A percentile compares a stretch with the other conserved stretches of the same genome.
Conservation (phyloP, 2,797 vertebrate genomes). For the Characodon lateralis region DNA sequence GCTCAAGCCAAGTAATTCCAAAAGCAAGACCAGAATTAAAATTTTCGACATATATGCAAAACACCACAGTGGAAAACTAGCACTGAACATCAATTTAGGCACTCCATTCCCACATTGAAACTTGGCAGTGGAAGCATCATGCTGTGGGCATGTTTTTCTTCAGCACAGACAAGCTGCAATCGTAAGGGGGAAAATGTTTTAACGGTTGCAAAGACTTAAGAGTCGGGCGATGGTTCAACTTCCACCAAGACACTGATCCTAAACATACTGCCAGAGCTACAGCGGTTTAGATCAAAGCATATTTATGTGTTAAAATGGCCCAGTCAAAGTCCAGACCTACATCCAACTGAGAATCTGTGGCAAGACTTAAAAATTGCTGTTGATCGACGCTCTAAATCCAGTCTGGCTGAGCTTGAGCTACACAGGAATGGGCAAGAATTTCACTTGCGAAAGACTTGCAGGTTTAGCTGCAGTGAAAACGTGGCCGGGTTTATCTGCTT, state of each 20-base stretch:
- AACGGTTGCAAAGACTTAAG: too few relatives aligned
- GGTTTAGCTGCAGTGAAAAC: not conserved
- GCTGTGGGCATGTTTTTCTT: not conserved
- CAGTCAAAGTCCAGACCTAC: too few relatives aligned
- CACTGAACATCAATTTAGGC: too few relatives aligned
- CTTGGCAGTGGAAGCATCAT: not conserved
- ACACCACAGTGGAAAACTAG: not conserved
- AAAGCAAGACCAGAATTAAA: not conserved
- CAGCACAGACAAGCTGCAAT: not conserved
- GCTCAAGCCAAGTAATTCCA: not conserved
- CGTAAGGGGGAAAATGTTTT: not conserved
- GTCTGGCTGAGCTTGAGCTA: not conserved
- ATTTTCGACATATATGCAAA: not conserved
- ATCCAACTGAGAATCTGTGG: too few relatives aligned
- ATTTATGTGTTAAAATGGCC: too few relatives aligned
- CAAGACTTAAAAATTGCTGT: too few relatives aligned
- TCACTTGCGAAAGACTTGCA: too few relatives aligned
- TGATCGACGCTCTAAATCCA: not conserved
- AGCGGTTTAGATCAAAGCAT: too few relatives aligned
- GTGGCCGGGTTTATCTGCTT: constrained; percentile 28
- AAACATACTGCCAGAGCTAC: too few relatives aligned
- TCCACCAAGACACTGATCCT: too few relatives aligned
- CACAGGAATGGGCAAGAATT: not conserved
- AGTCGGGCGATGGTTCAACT: too few relatives aligned
- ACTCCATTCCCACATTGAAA: not conserved